Percentiles rank a stretch among this genome's conserved stretches.
Conservation (phyloP, 2,113 vertebrate species). For the Serranochromis macrocephalus region DNA sequence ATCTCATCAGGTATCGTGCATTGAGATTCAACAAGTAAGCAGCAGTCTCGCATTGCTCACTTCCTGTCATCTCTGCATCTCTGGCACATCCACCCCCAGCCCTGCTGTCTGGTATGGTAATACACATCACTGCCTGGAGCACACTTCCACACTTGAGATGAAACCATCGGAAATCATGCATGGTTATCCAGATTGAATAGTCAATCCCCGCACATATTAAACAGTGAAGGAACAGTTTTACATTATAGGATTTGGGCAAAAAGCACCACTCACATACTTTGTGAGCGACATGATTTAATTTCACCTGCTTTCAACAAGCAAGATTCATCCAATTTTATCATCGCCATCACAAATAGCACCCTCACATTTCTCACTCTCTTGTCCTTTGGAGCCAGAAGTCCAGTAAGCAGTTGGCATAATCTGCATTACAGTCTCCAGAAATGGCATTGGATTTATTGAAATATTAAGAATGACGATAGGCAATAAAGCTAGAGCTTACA, state of each 20-base stretch:
- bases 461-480: neutral
- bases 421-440: neutral
- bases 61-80: constrained; percentile 29
- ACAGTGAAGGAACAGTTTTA: neutral
- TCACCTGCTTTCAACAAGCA: constrained; percentile 9
- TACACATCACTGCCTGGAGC: constrained; percentile 26
- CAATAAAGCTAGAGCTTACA: neutral
- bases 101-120: constrained; percentile 27
- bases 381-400: constrained; percentile 8
- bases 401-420: neutral
- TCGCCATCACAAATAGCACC: neutral
- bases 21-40: constrained; percentile 35
- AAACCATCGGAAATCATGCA: constrained; percentile 20
- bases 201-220: constrained; percentile 17
- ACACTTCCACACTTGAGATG: constrained; percentile 27
- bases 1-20: neutral
- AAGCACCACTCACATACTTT: neutral
- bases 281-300: constrained; percentile 10
- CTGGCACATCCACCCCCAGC: constrained; percentile 10
- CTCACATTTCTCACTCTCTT: neutral
- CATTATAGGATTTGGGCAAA: constrained; percentile 12
- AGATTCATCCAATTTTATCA: neutral
- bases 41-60: constrained; percentile 2
- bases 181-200: constrained; percentile 29
- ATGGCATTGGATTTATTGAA: constrained; percentile 5